Evolutionary conservation across 2,113 vertebrate genomes (phyloP).

Genomic region (Anser cygnoides): DNA sequence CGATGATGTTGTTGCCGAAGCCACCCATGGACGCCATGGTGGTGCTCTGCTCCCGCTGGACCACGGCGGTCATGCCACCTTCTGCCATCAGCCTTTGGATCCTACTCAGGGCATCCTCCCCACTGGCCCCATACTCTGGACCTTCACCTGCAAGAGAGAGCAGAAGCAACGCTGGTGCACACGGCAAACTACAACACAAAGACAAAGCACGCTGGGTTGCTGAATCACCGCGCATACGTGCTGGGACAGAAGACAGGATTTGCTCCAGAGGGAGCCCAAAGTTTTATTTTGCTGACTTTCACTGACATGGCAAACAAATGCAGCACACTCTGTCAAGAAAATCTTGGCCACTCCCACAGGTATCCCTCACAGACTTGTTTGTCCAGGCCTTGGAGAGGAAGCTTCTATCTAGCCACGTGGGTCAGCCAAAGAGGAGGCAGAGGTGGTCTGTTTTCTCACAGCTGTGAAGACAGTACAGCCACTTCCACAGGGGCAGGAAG

Average conservation of each 20-base stretch:
- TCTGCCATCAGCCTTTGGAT: conserved; percentile 96
- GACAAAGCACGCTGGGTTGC: neutral
- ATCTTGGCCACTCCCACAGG: neutral
- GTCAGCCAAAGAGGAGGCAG: neutral
- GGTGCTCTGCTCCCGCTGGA: conserved; percentile 97
- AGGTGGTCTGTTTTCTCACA: neutral
- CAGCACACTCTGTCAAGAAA: neutral
- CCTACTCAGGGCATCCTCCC: conserved; percentile 91
- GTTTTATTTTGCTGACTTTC: neutral
- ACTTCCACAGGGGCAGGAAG: neutral
- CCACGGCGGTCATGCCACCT: conserved; percentile 97
- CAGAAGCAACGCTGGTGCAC: neutral
- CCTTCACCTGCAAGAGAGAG: conserved; percentile 80
- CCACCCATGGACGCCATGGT: conserved; percentile 99
- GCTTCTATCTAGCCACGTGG: neutral
- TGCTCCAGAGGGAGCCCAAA: neutral
- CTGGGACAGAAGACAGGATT: neutral
- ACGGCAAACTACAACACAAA: neutral
- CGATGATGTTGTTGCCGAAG: conserved; percentile 98
- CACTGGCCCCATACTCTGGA: conserved; percentile 75
- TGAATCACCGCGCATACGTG: rapidly evolving
- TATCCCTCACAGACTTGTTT: neutral
- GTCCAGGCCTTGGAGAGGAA: neutral
- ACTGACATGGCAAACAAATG: neutral
- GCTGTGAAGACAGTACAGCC: neutral